Percentiles rank a stretch among this genome's conserved stretches.
Evolutionary conservation across 2,888 invertebrate species (phyloP).

Genomic region (Disparrhopalites patrizii): DNA sequence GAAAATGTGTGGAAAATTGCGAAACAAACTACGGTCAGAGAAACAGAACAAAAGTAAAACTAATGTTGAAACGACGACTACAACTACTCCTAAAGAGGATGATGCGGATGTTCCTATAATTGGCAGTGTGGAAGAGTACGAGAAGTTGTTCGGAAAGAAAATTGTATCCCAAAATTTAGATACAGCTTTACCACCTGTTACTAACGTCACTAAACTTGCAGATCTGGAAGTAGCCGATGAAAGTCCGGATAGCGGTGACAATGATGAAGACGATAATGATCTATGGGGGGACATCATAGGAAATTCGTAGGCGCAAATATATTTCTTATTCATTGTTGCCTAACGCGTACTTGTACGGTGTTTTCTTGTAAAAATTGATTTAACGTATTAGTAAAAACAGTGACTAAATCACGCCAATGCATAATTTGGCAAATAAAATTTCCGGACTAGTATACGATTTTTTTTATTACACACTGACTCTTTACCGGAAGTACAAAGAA

Average conservation of each 20-base stretch:
- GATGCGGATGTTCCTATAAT: conserved; percentile 45
- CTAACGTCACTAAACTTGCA: neutral
- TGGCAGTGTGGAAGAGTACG: conserved; percentile 49
- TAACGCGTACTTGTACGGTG: too few relatives aligned
- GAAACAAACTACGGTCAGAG: conserved; percentile 41
- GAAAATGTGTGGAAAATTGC: conserved; percentile 47
- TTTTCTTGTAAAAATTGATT: too few relatives aligned
- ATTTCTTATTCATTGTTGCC: too few relatives aligned
- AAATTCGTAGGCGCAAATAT: conserved; percentile 4
- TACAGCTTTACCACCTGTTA: neutral
- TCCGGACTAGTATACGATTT: too few relatives aligned
- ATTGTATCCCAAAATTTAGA: conserved; percentile 21
- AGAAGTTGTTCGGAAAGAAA: conserved; percentile 47
- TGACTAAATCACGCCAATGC: too few relatives aligned
- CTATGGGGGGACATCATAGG: conserved; percentile 47
- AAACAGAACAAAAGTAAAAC: conserved; percentile 32
- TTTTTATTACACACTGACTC: neutral
- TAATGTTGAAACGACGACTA: conserved; percentile 25
- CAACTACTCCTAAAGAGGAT: conserved; percentile 1
- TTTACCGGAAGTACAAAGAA: too few relatives aligned
- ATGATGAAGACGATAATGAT: conserved; percentile 39
- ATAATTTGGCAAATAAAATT: too few relatives aligned
- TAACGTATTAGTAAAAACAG: too few relatives aligned
- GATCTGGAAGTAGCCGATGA: conserved; percentile 19
- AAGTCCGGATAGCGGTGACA: neutral